Evolutionary conservation across 2,888 invertebrate species (phyloP).

Genomic region (Galerucella pusilla): DNA sequence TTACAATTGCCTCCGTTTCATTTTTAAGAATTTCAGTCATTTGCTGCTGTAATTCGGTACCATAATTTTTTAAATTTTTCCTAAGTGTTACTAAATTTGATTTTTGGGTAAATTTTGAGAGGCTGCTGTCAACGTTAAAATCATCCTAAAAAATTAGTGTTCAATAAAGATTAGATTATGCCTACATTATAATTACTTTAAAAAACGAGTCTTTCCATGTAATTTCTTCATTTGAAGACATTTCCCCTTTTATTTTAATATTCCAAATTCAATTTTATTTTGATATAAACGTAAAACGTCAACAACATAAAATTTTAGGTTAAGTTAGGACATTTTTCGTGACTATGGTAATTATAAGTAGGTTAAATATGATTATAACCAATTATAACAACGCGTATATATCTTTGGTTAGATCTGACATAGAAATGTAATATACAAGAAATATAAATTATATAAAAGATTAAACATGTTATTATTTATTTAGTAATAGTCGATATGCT

Average conservation of each 20-base stretch:
- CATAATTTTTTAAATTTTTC: slow-evolving; percentile 89
- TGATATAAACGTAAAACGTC: not conserved
- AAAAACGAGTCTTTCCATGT: slow-evolving; percentile 48
- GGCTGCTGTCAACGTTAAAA: slow-evolving; percentile 94
- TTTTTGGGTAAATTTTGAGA: slow-evolving; percentile 75
- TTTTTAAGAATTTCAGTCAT: slow-evolving; percentile 98
- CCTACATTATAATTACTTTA: slow-evolving; percentile 36
- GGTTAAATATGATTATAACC: too few relatives aligned
- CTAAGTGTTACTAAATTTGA: slow-evolving; percentile 82
- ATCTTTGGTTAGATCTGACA: too few relatives aligned
- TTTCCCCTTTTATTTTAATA: slow-evolving; percentile 17
- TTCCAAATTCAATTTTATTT: not conserved
- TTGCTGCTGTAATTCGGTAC: slow-evolving; percentile 89
- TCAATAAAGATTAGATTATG: not conserved
- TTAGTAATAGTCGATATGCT: too few relatives aligned
- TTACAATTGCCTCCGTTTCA: slow-evolving; percentile 98
- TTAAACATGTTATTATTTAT: too few relatives aligned
- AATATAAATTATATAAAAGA: too few relatives aligned
- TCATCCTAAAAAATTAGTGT: slow-evolving; percentile 73
- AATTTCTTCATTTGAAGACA: slow-evolving; percentile 44
- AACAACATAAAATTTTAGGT: not conserved
- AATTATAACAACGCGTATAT: too few relatives aligned
- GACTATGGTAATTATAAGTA: too few relatives aligned
- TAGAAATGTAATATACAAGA: too few relatives aligned
- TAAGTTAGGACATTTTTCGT: not conserved